Base-by-base conservation (phyloP, 1,140 invertebrate species). In the Lysiphlebus fabarum region DNA sequence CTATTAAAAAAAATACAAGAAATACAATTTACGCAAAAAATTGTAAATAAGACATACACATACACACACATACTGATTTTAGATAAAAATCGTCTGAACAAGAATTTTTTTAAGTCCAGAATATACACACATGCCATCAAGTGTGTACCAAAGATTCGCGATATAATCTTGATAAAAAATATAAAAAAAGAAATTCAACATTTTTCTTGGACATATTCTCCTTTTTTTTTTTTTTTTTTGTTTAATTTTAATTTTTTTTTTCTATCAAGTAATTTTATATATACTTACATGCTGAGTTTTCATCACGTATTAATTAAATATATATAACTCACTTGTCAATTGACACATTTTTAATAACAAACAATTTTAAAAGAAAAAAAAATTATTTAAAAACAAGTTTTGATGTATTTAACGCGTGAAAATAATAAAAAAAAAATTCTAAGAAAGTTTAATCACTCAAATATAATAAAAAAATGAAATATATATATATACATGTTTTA, bases 1-100 rank as follows among this genome's bases (percentile, higher is more conserved):
- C n/a, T n/a, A n/a, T n/a, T n/a, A n/a, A n/a, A 17, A 58, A 58
- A 17, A 58, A 50, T 48, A 58, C n/a, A 53, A 58, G 58, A 60
- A 53, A 55, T 4, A 26, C 17, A 26, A 26, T 26, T 26, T 4
- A 26, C 17, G 17, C 17, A 1, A 26, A 4, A 26, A 26, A 26
- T 26, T 26, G 17, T 26, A 4, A 26, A 26, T 26, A 26, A 26
- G 17, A 26, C 17, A 26, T 26, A 26, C 1, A 26, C 17, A 26
- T 26, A 26, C 43, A 55, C 44, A 41, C 45, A 60, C 58, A 57
- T 12, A 56, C 42, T 55, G 58, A 60, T 60, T 60, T 17, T 14
- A 60, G 58, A 60, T 60, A 60, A 58, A 44, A 44, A 26, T 26
- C 47, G 41, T 38, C 41, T 26, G 48, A 53, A 55, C 53, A 37